phyloP scores from a whole-genome alignment of 1,140 invertebrate genomes.

The Leptinotarsa undecemlineata region DNA sequence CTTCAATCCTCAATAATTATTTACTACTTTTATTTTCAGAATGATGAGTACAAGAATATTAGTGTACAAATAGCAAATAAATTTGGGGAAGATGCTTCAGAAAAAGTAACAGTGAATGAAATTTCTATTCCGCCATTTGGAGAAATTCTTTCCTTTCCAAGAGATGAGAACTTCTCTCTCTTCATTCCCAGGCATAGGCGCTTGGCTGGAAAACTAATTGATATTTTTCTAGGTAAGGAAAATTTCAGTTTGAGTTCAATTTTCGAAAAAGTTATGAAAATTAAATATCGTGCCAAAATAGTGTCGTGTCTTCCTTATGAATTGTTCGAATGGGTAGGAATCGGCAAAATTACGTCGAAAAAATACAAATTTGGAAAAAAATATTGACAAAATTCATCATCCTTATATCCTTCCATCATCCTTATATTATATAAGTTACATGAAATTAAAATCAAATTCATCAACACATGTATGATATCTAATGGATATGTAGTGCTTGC shows the following conservation, averaged over 20 bases:
- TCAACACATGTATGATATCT: too few relatives aligned
- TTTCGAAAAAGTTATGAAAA: background rate
- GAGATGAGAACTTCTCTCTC: constrained; percentile 60
- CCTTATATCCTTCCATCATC: too few relatives aligned
- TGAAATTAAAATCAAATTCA: too few relatives aligned
- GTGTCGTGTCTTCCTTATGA: too few relatives aligned
- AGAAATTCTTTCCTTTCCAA: constrained; percentile 56
- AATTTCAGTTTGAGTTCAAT: background rate
- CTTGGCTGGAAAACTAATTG: constrained; percentile 65
- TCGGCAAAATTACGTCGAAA: too few relatives aligned
- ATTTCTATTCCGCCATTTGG: constrained; percentile 60
- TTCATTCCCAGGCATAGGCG: constrained; percentile 61
- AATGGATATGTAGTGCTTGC: too few relatives aligned
- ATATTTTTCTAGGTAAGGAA: constrained; percentile 67
- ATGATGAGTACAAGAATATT: constrained; percentile 55
- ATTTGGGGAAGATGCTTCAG: constrained; percentile 57
- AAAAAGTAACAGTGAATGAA: constrained; percentile 58
- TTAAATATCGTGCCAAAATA: too few relatives aligned
- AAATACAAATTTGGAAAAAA: too few relatives aligned
- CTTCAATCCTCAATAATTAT: background rate
- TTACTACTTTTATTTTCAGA: constrained; percentile 47
- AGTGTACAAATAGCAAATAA: constrained; percentile 58
- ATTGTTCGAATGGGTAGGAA: too few relatives aligned
- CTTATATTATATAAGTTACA: too few relatives aligned
- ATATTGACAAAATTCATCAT: too few relatives aligned